Evolutionary conservation across 2,888 invertebrate genomes (phyloP).

Genomic region (Apodemia hepburni): DNA sequence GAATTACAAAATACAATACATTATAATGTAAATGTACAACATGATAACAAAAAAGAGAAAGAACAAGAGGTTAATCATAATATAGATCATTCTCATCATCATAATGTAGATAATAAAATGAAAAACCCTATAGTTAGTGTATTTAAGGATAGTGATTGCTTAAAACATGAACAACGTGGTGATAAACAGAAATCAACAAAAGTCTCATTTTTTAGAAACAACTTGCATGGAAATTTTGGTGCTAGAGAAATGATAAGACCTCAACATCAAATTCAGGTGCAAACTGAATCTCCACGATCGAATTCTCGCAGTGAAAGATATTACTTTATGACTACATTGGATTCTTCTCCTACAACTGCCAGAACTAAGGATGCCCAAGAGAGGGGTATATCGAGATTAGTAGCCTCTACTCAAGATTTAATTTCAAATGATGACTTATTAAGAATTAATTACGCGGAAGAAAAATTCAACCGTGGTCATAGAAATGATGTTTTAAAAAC

Average conservation of each 20-base stretch:
- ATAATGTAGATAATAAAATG: conserved; percentile 33
- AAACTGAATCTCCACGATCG: conserved; percentile 45
- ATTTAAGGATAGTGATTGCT: conserved; percentile 64
- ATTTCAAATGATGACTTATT: conserved; percentile 83
- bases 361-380: conserved; percentile 42
- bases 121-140: conserved; percentile 53
- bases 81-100: neutral
- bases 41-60: conserved; percentile 30
- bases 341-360: conserved; percentile 34
- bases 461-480: conserved; percentile 47
- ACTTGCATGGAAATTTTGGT: conserved; percentile 56
- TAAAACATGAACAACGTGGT: conserved; percentile 42
- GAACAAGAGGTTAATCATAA: neutral
- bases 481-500: conserved; percentile 61
- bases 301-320: conserved; percentile 57
- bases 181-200: conserved; percentile 42
- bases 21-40: conserved; percentile 43
- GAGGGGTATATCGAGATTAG: conserved; percentile 67
- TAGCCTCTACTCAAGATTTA: conserved; percentile 80
- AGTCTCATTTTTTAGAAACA: conserved; percentile 41
- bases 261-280: conserved; percentile 12
- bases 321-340: conserved; percentile 47
- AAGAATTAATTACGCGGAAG: conserved; percentile 79
- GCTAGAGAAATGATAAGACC: conserved; percentile 42
- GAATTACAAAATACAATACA: conserved; percentile 36